Evolutionary conservation across 2,113 vertebrate genomes (phyloP).

Genomic region (Tachycineta bicolor): DNA sequence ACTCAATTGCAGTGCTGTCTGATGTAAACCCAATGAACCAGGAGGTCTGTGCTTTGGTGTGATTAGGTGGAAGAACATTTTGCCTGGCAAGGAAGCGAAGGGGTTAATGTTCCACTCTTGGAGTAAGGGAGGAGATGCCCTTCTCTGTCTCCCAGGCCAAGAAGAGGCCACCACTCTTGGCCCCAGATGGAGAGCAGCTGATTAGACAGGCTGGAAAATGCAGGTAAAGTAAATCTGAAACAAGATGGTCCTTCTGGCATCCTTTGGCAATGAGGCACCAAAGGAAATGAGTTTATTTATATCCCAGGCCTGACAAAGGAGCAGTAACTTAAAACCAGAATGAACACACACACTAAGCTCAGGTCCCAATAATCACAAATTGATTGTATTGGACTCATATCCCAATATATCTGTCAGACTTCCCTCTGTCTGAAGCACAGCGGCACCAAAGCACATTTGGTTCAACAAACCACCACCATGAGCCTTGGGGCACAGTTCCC

Average conservation of each 20-base stretch:
- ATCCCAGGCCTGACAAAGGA: background rate
- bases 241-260: background rate
- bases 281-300: background rate
- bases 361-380: background rate
- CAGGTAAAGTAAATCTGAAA: background rate
- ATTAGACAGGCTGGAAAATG: background rate
- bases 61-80: background rate
- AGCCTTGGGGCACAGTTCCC: background rate
- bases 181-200: background rate
- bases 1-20: background rate
- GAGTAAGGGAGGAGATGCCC: background rate
- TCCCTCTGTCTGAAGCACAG: background rate
- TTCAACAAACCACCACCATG: background rate
- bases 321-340: background rate
- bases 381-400: fast-evolving
- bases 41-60: background rate
- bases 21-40: background rate
- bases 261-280: background rate
- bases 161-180: background rate
- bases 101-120: background rate
- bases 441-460: background rate
- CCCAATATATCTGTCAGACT: background rate
- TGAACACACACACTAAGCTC: background rate
- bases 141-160: background rate
- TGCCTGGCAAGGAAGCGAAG: background rate